phyloP scores from a whole-genome alignment of 2,113 vertebrate species.

The Thalassoma bifasciatum region DNA sequence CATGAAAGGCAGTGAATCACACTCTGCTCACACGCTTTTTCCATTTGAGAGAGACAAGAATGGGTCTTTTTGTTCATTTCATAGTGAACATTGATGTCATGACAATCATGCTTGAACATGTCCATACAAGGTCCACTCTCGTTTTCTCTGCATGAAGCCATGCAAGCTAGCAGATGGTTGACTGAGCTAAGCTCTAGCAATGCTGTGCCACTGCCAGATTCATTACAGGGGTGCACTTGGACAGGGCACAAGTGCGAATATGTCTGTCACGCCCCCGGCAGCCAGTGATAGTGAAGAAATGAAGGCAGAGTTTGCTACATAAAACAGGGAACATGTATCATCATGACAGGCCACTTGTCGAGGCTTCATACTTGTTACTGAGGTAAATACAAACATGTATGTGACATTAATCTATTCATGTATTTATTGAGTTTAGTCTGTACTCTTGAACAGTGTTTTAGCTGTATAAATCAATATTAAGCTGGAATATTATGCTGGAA shows the following conservation, averaged over 20 bases:
- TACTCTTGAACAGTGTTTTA: no score
- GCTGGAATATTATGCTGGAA: no score
- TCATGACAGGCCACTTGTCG: neutral
- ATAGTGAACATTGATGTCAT: constrained; percentile 62
- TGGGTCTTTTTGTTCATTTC: constrained; percentile 40
- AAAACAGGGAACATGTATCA: constrained; percentile 9
- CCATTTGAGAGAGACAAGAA: constrained; percentile 42
- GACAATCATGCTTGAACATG: constrained; percentile 62
- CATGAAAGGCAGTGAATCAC: constrained; percentile 55
- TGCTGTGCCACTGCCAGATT: constrained; percentile 62
- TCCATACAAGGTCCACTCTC: constrained; percentile 70
- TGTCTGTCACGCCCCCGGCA: constrained; percentile 51
- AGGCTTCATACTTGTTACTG: neutral
- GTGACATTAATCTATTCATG: no score
- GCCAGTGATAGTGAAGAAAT: constrained; percentile 13
- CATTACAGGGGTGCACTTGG: constrained; percentile 67
- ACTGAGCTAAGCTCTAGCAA: constrained; percentile 55
- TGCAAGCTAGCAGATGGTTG: constrained; percentile 74
- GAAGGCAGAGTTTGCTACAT: constrained; percentile 9
- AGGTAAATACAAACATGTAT: neutral
- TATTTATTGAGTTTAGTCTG: no score
- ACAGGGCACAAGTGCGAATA: constrained; percentile 57
- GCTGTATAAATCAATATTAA: no score
- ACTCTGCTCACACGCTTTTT: constrained; percentile 32
- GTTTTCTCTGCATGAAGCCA: constrained; percentile 59